A percentile compares a stretch with the other conserved stretches of the same genome.
phyloP scores from a whole-genome alignment of 2,797 vertebrate species.

The Ammospiza maritima region DNA sequence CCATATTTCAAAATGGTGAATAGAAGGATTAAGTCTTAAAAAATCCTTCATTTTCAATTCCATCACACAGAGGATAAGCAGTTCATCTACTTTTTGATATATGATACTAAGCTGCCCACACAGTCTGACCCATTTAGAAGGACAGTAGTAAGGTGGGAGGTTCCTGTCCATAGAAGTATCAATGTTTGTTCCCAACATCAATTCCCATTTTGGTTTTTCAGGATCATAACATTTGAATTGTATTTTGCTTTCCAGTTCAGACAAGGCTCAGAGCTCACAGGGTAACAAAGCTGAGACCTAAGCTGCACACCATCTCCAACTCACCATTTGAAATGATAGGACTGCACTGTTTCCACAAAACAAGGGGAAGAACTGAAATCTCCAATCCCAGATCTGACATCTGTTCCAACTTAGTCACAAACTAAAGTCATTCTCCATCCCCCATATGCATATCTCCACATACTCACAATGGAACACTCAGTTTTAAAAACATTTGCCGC shows the following conservation, averaged over 20 bases:
- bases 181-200: neutral
- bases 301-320: neutral
- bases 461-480: constrained; percentile 3
- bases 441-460: neutral
- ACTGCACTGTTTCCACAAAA: neutral
- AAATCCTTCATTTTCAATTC: neutral
- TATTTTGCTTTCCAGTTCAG: neutral
- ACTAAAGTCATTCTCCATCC: constrained; percentile 20
- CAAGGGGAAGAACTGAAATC: constrained; percentile 3
- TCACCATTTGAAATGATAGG: neutral
- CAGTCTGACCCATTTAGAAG: neutral
- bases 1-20: constrained; percentile 8
- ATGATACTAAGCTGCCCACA: neutral
- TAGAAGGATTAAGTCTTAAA: neutral
- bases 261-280: neutral
- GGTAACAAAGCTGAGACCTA: neutral
- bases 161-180: neutral
- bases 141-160: neutral
- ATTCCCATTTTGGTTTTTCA: neutral
- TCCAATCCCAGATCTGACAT: neutral
- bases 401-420: constrained; percentile 59
- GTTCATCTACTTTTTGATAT: neutral
- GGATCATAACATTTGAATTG: neutral
- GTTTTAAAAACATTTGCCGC: constrained; percentile 45
- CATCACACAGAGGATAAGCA: neutral